Percentiles rank a stretch among this genome's conserved stretches.
These are phyloP conservation scores for Prenolepis imparis DNA, from an alignment of 2,888 invertebrate species.

Conservation along the genomic window DNA sequence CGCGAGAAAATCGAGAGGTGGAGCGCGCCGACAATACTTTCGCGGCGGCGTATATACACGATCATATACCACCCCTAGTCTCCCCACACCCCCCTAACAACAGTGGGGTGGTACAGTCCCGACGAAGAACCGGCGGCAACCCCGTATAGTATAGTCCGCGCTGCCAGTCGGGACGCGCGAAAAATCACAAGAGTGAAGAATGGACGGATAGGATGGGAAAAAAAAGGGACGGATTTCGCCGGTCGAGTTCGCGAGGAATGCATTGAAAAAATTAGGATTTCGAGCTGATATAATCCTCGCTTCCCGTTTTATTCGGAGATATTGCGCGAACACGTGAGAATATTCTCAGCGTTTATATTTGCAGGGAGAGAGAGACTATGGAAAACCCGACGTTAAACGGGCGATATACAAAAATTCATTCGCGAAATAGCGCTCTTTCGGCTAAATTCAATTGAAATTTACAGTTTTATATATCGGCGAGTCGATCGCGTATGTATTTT, in stretches of 20 bases:
- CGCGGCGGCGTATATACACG: slow-evolving; percentile 85
- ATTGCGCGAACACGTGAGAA: background rate
- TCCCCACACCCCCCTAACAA: slow-evolving; percentile 85
- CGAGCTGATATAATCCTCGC: background rate
- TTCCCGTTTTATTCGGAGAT: background rate
- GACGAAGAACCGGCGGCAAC: slow-evolving; percentile 80
- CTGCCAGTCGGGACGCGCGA: slow-evolving; percentile 70
- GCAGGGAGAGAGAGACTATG: background rate
- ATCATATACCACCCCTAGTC: slow-evolving; percentile 87
- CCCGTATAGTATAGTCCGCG: slow-evolving; percentile 77
- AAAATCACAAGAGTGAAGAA: slow-evolving; percentile 66
- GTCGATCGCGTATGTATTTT: background rate
- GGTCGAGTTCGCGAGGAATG: slow-evolving; percentile 35
- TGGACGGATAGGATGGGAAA: slow-evolving; percentile 59
- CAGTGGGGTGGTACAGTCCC: slow-evolving; percentile 86
- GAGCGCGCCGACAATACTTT: slow-evolving; percentile 86
- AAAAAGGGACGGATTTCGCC: slow-evolving; percentile 48
- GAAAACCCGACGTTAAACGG: background rate
- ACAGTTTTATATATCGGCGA: background rate
- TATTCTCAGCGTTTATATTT: background rate
- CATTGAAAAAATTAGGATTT: slow-evolving; percentile 25
- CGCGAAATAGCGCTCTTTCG: background rate
- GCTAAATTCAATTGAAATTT: background rate
- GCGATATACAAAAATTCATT: background rate
- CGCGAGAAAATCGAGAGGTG: slow-evolving; percentile 83